Evolutionary conservation across 2,797 vertebrate species (phyloP).

Genomic region (Clarias fuscus): DNA sequence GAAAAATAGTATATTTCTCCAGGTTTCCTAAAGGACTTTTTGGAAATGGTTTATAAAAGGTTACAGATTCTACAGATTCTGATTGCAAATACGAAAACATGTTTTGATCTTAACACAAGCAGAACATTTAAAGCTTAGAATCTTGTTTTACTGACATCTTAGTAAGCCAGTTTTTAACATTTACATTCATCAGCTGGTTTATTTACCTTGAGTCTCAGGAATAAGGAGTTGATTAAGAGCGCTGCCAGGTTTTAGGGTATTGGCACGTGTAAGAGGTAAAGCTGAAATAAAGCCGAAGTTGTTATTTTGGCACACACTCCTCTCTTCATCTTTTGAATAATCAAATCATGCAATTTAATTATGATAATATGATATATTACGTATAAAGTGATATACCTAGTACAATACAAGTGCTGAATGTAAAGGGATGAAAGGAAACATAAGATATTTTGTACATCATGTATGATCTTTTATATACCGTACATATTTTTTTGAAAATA

Average conservation of each 20-base stretch:
- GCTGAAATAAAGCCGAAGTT: background rate
- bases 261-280: background rate
- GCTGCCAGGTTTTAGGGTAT: background rate
- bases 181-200: background rate
- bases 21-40: no score
- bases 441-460: background rate
- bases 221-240: background rate
- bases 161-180: background rate
- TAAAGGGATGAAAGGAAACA: background rate
- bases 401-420: background rate
- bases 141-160: background rate
- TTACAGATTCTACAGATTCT: background rate
- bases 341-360: background rate
- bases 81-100: background rate
- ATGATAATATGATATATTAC: background rate
- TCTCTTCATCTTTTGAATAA: background rate
- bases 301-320: background rate
- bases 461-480: background rate
- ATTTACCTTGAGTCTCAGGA: background rate
- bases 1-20: no score
- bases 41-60: background rate
- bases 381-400: no score
- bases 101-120: background rate
- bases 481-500: background rate
- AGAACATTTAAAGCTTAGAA: background rate